Base-by-base conservation (phyloP, 2,888 invertebrate species). In the Epinotia nisella region DNA sequence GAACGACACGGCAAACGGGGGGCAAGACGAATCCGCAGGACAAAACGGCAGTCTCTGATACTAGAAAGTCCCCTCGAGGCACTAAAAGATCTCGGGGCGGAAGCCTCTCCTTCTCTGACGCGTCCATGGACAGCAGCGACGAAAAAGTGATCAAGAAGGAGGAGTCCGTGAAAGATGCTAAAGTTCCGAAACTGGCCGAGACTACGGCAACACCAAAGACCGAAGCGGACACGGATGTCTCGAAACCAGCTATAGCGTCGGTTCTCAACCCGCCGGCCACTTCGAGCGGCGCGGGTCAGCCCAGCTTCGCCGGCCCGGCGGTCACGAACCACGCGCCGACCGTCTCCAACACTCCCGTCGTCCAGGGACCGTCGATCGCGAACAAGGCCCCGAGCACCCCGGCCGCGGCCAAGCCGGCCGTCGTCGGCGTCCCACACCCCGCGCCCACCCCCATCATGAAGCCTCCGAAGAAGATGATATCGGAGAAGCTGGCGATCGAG, bases 41-140 rank as follows among this genome's bases (percentile, higher is more conserved):
- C 21, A 89, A 92, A 80, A 68, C 74, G 51, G 62, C 78, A 29
- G 79, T 79, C 15, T 55, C 78, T 2, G 94, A 94, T 74, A 88
- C 90, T 0, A 90, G 95, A 56, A 96, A 96, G 81, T 96, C 96
- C 49, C 95, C 96, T 0, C 94, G 96, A 70, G 95, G 95, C 5
- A 93, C 91, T 2, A 94, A 95, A 74, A 94, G 95, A 75, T 92
- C 94, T 1, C 94, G 95, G 77, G 95, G 95, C 76, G 93, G 96
- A 65, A 94, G 96, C 79, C 89, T 94, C 11, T 96, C 66, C 24
- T 66, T 66, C 55, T 66, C 96, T 0, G 96, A 96, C 75, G 95
- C 95, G 1, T 95, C 95, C 0, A 90, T 95, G 7, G 96, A 95
- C 72, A 95, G 95, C 58, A 93, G 93, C 58, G 95, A 95, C 75